Conservation (phyloP, 1,140 invertebrate genomes). For the Listronotus oregonensis region DNA sequence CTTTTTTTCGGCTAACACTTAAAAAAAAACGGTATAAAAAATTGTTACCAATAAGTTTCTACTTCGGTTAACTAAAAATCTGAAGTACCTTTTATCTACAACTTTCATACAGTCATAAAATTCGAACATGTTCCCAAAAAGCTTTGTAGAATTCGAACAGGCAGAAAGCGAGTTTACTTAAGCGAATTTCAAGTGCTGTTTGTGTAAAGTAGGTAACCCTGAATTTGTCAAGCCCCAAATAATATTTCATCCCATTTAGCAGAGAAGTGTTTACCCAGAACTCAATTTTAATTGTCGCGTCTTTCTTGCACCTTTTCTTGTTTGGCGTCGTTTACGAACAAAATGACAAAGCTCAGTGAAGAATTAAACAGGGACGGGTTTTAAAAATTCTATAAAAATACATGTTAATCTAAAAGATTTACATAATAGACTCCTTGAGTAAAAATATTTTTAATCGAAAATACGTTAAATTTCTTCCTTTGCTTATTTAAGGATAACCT, state of each 20-base stretch:
- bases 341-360: neutral
- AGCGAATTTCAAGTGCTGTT: slow-evolving; percentile 6
- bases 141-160: slow-evolving; percentile 7
- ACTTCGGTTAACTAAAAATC: too few species aligned
- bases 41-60: too few species aligned
- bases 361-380: neutral
- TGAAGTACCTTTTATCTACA: too few species aligned
- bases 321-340: neutral
- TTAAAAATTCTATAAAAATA: neutral
- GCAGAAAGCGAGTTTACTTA: slow-evolving; percentile 13
- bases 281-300: slow-evolving; percentile 18
- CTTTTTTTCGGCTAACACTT: too few species aligned
- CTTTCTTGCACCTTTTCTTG: neutral
- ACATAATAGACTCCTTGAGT: too few species aligned
- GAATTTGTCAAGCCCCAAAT: slow-evolving; percentile 6
- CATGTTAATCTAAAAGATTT: too few species aligned
- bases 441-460: too few species aligned
- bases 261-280: slow-evolving; percentile 8
- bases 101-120: too few species aligned
- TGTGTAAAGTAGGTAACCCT: slow-evolving; percentile 9
- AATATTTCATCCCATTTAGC: slow-evolving; percentile 12
- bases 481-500: too few species aligned
- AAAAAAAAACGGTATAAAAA: too few species aligned
- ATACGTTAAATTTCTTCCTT: too few species aligned
- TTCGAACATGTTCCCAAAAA: neutral